Evolutionary conservation across 2,113 vertebrate species (phyloP), one percentile per base, ranked within the genome.

Genomic region (Brevimyrus niger): DNA sequence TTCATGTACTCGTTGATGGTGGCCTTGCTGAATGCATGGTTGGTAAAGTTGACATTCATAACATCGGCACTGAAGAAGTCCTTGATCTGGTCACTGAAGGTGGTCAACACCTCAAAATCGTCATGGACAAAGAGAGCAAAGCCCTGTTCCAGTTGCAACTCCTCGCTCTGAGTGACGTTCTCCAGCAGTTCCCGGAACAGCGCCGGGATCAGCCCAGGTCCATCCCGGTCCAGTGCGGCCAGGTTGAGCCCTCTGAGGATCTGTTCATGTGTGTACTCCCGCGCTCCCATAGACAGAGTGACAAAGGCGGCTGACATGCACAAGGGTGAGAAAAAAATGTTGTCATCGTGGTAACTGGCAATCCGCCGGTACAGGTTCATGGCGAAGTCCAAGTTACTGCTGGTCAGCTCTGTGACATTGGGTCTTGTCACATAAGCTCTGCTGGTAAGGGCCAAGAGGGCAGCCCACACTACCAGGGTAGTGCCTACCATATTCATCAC

Each of bases 281-380:
- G 89, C 9, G 97, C 90, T 44, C 95, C 98, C 93, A 98, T 89
- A 80, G 94, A 91, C 38, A 97, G 94, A 80, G 94, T 91, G 0
- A 93, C 94, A 91, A 98, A 95, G 31, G 94, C 93, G 46, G 94
- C 93, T n/a, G 97, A 96, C 86, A 98, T 58, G 3, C 97, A 96
- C 44, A 98, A 88, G 0, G 97, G 98, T 1, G 98, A 98, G 90
- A 98, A 96, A 73, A 98, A 95, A 13, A 98, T 94, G 53, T 98
- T 99, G 69, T 96, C 91, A 15, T 98, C 97, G 0, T 98, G 95
- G 83, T 92, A 95, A 92, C 93, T 90, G 38, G 98, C 95, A 90
- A 98, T 96, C 94, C 94, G 97, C 86, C 96, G 94, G 91, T 98
- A 98, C 38, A 98, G 95, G 87, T 96, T 96, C 94, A 99, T 97